Percentiles rank a stretch among this genome's conserved stretches.
Evolutionary conservation across 1,140 invertebrate genomes (phyloP).

Genomic region (Wasmannia auropunctata): DNA sequence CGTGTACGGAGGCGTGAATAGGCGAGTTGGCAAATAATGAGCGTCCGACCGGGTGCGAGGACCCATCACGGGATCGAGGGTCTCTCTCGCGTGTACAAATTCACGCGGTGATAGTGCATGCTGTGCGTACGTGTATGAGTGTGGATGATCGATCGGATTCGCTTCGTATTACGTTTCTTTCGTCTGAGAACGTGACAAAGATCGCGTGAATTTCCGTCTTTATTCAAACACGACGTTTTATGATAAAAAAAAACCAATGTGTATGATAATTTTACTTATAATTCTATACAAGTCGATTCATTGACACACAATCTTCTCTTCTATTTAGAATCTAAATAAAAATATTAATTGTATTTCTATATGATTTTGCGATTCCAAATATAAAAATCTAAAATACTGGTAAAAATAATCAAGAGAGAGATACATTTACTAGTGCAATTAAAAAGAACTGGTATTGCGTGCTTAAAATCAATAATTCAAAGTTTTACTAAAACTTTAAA

Average conservation of each 20-base stretch:
- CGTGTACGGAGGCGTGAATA: constrained; percentile 31
- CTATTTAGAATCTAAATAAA: neutral
- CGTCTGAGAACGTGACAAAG: neutral
- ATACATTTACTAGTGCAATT: neutral
- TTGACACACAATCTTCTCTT: neutral
- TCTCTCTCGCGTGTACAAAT: constrained; percentile 16
- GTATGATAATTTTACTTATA: neutral
- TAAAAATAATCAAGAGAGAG: neutral
- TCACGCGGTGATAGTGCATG: constrained; percentile 7
- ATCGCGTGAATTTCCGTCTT: neutral
- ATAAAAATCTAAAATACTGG: neutral
- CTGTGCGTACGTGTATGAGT: neutral
- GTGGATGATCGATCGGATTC: constrained; percentile 10
- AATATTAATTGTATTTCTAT: neutral
- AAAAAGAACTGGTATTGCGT: neutral
- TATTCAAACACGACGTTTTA: neutral
- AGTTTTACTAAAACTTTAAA: neutral
- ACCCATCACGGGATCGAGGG: neutral
- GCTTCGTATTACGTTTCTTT: neutral
- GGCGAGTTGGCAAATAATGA: constrained; percentile 56
- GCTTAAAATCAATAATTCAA: neutral
- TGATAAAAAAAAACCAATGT: neutral
- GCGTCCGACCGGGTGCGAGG: neutral
- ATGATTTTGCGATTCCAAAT: neutral
- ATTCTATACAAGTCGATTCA: neutral